Evolutionary conservation across 2,888 invertebrate genomes (phyloP).

Genomic region (Cephus runcator): DNA sequence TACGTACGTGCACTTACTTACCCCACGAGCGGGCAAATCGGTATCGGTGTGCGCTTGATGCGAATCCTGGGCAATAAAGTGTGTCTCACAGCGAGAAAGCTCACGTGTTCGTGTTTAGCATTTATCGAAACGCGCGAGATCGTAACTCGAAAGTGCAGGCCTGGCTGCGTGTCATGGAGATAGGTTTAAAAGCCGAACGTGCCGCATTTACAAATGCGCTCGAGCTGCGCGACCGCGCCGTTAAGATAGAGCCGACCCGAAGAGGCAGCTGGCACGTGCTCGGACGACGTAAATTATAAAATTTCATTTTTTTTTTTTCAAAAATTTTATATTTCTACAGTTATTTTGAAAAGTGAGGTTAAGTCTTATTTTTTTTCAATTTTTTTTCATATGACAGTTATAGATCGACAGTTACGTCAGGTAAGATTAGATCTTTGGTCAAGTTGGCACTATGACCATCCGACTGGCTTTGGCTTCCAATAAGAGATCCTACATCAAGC

Average conservation of each 20-base stretch:
- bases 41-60: slow-evolving; percentile 18
- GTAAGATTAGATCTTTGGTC: background rate
- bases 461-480: background rate
- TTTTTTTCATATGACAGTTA: background rate
- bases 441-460: background rate
- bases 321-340: background rate
- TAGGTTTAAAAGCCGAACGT: slow-evolving; percentile 65
- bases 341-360: background rate
- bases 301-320: background rate
- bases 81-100: slow-evolving; percentile 59
- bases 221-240: slow-evolving; percentile 13
- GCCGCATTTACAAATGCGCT: slow-evolving; percentile 61
- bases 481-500: background rate
- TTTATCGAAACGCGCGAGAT: slow-evolving; percentile 64
- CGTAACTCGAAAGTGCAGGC: slow-evolving; percentile 62
- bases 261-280: slow-evolving; percentile 14
- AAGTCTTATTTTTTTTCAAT: background rate
- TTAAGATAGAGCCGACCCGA: slow-evolving; percentile 20
- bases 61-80: slow-evolving; percentile 56
- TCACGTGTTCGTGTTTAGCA: slow-evolving; percentile 65
- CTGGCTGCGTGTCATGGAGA: slow-evolving; percentile 63
- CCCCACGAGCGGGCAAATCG: background rate
- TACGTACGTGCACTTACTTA: background rate
- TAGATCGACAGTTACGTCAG: background rate
- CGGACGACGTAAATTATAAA: slow-evolving; percentile 31